Conservation (phyloP, 2,888 invertebrate genomes). For the Furcula furcula region DNA sequence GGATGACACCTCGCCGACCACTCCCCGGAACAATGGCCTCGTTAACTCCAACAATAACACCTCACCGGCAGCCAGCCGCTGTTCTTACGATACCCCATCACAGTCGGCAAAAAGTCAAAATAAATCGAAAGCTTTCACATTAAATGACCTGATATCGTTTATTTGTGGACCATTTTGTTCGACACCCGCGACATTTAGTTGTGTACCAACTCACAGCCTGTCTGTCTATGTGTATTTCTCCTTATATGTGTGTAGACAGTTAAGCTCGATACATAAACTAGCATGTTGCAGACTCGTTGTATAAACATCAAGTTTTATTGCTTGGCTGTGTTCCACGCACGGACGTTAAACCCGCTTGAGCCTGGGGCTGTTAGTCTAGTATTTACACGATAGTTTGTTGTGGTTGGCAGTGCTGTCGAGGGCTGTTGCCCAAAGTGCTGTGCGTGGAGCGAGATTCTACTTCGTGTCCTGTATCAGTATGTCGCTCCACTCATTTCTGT, state of each 20-base stretch:
- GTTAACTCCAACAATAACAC: constrained; percentile 69
- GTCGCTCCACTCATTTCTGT: constrained; percentile 26
- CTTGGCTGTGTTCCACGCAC: constrained; percentile 79
- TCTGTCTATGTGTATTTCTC: constrained; percentile 29
- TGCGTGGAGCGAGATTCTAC: constrained; percentile 3
- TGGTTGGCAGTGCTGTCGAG: constrained; percentile 35
- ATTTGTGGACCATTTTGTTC: constrained; percentile 36
- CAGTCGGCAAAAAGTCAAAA: constrained; percentile 30
- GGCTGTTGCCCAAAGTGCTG: constrained; percentile 23
- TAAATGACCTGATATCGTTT: constrained; percentile 34
- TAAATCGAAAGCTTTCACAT: constrained; percentile 34
- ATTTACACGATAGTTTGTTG: constrained; percentile 63
- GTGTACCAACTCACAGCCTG: constrained; percentile 38
- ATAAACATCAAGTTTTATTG: constrained; percentile 80
- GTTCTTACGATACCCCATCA: constrained; percentile 31
- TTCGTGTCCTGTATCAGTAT: constrained; percentile 30
- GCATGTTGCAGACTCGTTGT: constrained; percentile 64
- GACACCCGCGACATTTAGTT: constrained; percentile 35
- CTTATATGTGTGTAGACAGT: constrained; percentile 33
- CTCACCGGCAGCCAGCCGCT: constrained; percentile 38
- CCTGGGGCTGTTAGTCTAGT: constrained; percentile 60
- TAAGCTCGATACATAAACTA: constrained; percentile 59
- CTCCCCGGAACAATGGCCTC: constrained; percentile 62
- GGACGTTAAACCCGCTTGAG: constrained; percentile 67
- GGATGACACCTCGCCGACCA: constrained; percentile 55